Conservation (phyloP, 2,888 invertebrate species). For the Poecilobothrus nobilitatus region DNA sequence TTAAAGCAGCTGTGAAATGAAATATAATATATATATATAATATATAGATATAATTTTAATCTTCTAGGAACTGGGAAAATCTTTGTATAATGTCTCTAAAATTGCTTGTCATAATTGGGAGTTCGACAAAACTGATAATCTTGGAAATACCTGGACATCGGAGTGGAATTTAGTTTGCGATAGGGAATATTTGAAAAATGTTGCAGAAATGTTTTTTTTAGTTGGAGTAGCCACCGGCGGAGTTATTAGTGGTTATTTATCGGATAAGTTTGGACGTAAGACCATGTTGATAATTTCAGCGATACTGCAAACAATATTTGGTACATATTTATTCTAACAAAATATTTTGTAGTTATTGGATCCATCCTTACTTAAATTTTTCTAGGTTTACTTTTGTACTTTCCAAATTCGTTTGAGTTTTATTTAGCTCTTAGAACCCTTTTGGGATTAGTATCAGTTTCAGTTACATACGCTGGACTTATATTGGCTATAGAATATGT, state of each 20-base stretch:
- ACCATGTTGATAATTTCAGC: slow-evolving; percentile 63
- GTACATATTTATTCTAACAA: slow-evolving; percentile 35
- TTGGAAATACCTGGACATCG: slow-evolving; percentile 61
- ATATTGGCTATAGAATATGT: slow-evolving; percentile 71
- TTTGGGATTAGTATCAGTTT: slow-evolving; percentile 70
- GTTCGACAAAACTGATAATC: slow-evolving; percentile 47
- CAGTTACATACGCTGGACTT: slow-evolving; percentile 72
- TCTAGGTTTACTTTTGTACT: slow-evolving; percentile 54
- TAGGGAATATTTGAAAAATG: slow-evolving; percentile 56
- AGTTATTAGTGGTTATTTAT: slow-evolving; percentile 67
- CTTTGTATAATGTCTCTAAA: slow-evolving; percentile 38
- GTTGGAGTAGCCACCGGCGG: slow-evolving; percentile 70
- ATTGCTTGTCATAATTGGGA: slow-evolving; percentile 54
- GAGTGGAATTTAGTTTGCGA: slow-evolving; percentile 74
- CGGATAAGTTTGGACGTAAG: slow-evolving; percentile 74
- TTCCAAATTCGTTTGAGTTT: slow-evolving; percentile 60
- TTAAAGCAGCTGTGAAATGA: too few species aligned
- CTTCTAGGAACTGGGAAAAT: neutral
- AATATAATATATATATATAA: too few species aligned
- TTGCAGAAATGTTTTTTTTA: slow-evolving; percentile 70
- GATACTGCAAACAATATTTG: slow-evolving; percentile 58
- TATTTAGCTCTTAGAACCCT: slow-evolving; percentile 61
- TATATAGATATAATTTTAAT: too few species aligned
- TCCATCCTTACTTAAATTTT: slow-evolving; percentile 2
- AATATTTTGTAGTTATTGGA: slow-evolving; percentile 16